Evolutionary conservation across 2,888 invertebrate genomes (phyloP), one percentile per base, ranked within the genome.

Genomic region (Pandemis corylana): DNA sequence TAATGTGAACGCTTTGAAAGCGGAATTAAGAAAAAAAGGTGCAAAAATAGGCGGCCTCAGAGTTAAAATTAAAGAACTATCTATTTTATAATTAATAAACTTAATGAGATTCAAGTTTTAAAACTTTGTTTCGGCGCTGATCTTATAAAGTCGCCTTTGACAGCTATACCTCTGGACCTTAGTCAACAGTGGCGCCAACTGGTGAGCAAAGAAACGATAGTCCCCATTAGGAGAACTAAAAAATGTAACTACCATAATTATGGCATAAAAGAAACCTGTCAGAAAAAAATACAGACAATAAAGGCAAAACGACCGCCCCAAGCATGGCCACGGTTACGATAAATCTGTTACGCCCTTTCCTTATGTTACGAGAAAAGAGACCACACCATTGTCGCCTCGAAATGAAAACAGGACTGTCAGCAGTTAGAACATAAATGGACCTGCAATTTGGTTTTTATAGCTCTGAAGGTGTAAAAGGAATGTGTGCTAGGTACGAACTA

Each of bases 341-440:
- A 68, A 68, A 72, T 67, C 72, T 68, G 67, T 56, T 61, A 61
- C 61, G 41, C 64, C 44, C 36, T 61, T 70, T 71, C 49, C 61
- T 72, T 42, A 64, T 65, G 61, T 49, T 66, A 44, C 12, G 15
- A 51, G 72, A 51, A 61, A 62, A 59, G 61, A 66, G 42, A 72
- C 66, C 72, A 13, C 51, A 44, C 62, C 59, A 44, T 72, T 72
- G 67, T 72, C 28, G 53, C 6, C 41, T 42, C 67, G 12, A 36
- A 63, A 72, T 68, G 72, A 68, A 72, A 68, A 62, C 62, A 68
- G 61, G 53, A 53, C 67, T 53, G 51, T 15, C 61, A 51, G 65
- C 59, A 59, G 59, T 59, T 59, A 42, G 10, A 64, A 64, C 42
- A 64, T 64, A 64, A 64, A 64, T 44, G n/a, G 64, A 20, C 28